Evolutionary conservation across 2,113 vertebrate species (phyloP).

Genomic region (Cyphomyrus discorhynchus): DNA sequence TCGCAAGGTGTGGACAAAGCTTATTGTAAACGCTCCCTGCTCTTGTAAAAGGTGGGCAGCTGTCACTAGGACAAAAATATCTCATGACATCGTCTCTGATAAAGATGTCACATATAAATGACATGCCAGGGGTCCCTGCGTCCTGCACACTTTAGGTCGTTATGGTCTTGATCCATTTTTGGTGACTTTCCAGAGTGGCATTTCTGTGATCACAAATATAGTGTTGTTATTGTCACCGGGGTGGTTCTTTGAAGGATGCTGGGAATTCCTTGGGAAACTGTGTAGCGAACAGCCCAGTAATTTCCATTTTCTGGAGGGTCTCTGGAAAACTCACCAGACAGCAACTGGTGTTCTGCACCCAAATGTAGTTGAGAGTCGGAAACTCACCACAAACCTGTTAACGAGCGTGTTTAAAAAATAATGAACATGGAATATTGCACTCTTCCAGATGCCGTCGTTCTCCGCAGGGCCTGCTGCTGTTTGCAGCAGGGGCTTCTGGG

Average conservation of each 20-base stretch:
- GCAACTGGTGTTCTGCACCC: not conserved
- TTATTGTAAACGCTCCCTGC: slow-evolving; percentile 20
- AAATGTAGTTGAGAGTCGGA: not conserved
- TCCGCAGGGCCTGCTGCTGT: not conserved
- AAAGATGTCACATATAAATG: slow-evolving; percentile 7
- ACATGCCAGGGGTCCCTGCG: not conserved
- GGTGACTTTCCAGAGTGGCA: not conserved
- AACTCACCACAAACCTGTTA: not conserved
- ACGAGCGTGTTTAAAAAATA: not conserved
- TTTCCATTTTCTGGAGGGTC: slow-evolving; percentile 4
- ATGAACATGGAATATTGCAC: not conserved
- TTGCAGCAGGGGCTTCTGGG: not conserved
- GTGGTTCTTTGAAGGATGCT: not conserved
- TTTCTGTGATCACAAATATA: not conserved
- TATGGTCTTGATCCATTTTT: not conserved
- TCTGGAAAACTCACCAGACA: slow-evolving; percentile 31
- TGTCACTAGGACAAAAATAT: slow-evolving; percentile 11
- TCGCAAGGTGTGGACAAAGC: not conserved
- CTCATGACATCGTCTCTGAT: not conserved
- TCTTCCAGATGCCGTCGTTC: not conserved
- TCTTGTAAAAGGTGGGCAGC: slow-evolving; percentile 16
- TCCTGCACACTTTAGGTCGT: not conserved
- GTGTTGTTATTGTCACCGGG: not conserved
- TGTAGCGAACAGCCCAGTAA: not conserved
- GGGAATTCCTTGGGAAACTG: not conserved